Evolutionary conservation across 2,797 vertebrate species (phyloP).

Genomic region (Schizothorax lantsangensis): DNA sequence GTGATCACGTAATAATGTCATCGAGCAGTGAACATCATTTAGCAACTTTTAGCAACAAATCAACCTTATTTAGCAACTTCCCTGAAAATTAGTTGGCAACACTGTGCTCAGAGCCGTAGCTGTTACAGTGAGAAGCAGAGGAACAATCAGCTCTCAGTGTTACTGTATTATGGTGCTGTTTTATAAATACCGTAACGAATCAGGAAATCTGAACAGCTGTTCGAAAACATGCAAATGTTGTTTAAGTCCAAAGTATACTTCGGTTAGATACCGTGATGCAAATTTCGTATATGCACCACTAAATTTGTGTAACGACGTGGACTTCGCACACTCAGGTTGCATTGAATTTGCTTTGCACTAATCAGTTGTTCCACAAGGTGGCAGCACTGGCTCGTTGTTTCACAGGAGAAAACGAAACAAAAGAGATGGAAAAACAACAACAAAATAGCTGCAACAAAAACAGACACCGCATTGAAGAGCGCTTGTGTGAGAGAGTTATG

Average conservation of each 20-base stretch:
- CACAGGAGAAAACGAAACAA: too few relatives aligned
- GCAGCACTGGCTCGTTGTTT: not conserved
- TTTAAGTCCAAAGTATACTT: not conserved
- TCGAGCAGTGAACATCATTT: too few relatives aligned
- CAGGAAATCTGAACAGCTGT: not conserved
- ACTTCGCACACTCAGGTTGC: not conserved
- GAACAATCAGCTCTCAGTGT: not conserved
- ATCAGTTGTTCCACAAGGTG: slow-evolving; percentile 2
- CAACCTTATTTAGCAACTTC: too few relatives aligned
- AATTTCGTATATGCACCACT: not conserved
- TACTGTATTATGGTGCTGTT: not conserved
- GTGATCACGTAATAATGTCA: too few relatives aligned
- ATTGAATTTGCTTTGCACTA: not conserved
- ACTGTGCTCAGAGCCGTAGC: not conserved
- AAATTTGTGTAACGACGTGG: not conserved
- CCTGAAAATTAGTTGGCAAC: too few relatives aligned
- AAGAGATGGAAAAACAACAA: too few relatives aligned
- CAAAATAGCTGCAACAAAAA: too few relatives aligned
- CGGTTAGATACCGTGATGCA: too few relatives aligned
- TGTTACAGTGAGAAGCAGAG: not conserved
- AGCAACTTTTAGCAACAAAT: too few relatives aligned
- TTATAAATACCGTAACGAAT: not conserved
- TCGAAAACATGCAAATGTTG: not conserved
- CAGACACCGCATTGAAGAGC: not conserved
- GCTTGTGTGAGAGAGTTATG: not conserved